Conservation (phyloP, 2,797 vertebrate genomes). For the Triplophysa bombifrons region DNA sequence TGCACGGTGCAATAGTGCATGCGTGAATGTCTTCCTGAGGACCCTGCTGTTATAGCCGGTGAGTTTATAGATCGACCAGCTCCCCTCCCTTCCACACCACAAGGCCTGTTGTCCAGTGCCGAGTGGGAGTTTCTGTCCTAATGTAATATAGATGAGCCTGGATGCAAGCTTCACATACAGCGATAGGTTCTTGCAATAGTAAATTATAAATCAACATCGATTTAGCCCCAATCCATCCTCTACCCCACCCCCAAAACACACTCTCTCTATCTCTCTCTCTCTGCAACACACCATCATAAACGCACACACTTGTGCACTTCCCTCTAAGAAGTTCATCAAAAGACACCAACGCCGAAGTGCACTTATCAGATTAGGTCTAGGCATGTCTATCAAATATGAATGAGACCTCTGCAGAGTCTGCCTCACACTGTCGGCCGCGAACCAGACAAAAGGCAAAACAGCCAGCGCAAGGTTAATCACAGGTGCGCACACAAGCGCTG, state of each 20-base stretch:
- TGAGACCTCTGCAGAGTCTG: conserved; percentile 59
- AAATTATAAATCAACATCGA: conserved; percentile 99
- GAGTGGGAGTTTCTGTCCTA: conserved; percentile 77
- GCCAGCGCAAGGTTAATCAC: conserved; percentile 47
- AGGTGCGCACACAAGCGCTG: conserved; percentile 18
- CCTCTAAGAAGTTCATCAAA: conserved; percentile 85
- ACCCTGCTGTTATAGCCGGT: conserved; percentile 21
- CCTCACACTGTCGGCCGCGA: conserved; percentile 1
- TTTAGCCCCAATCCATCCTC: conserved; percentile 79
- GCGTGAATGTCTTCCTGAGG: conserved; percentile 31
- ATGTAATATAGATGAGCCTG: conserved; percentile 99
- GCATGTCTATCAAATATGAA: conserved; percentile 88
- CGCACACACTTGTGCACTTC: conserved; percentile 37
- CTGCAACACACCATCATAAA: conserved; percentile 30
- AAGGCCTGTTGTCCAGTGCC: conserved; percentile 63
- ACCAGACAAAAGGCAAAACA: conserved; percentile 40
- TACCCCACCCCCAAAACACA: conserved; percentile 59
- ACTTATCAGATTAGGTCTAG: conserved; percentile 89
- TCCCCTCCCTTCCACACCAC: conserved; percentile 67
- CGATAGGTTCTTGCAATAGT: conserved; percentile 96
- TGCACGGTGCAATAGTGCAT: background rate
- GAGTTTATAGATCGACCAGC: conserved; percentile 55
- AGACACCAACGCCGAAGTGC: conserved; percentile 88
- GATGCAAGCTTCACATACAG: conserved; percentile 95
- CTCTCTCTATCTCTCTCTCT: background rate